Evolutionary conservation across 2,888 invertebrate species (phyloP), one percentile per base, ranked within the genome.

Genomic region (Caenorhabditis imperialis): DNA sequence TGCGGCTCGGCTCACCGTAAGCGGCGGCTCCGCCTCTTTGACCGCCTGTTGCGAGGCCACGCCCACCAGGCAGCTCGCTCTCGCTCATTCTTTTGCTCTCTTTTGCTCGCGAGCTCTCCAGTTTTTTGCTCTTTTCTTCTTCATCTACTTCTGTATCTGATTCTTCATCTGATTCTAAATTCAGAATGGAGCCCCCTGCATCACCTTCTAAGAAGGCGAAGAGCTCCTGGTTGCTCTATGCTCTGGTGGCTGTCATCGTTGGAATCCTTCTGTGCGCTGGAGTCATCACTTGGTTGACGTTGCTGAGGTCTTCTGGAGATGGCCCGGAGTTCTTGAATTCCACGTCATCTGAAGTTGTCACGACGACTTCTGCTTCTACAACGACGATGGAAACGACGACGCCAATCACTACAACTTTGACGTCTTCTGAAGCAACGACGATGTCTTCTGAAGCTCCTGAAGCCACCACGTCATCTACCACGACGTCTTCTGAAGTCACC

Each of bases 181-280:
- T 18, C 30, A 27, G 12, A 16, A 69, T 69, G 58, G 23, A 16
- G 8, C 51, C 58, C 7, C 57, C 58, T 2, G 48, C 50, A 5
- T 58, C 69, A 3, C 69, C 74, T 7, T 38, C 54, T 8, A 70
- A 75, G 50, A 63, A 69, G 40, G 25, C 53, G 16, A 70, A 63
- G 16, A 35, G 44, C 6, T 70, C 70, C 8, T 75, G 70, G 40
- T 50, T 75, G n/a, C 12, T 58, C 7, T 58, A 58, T 30, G 22
- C 33, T 7, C 37, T 75, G 20, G 22, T 54, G 3, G 58, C 60
- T 20, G 57, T 63, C n/a, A 14, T 63, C 10, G 10, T 75, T 22
- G 63, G 48, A 12, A 65, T 75, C n/a, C 16, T 57, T 4, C 20
- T 75, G 0, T 70, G 75, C 38, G 62, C 48, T 12, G 57, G 48